Conservation (phyloP, 2,888 invertebrate genomes). For the Slavum lentiscoides region DNA sequence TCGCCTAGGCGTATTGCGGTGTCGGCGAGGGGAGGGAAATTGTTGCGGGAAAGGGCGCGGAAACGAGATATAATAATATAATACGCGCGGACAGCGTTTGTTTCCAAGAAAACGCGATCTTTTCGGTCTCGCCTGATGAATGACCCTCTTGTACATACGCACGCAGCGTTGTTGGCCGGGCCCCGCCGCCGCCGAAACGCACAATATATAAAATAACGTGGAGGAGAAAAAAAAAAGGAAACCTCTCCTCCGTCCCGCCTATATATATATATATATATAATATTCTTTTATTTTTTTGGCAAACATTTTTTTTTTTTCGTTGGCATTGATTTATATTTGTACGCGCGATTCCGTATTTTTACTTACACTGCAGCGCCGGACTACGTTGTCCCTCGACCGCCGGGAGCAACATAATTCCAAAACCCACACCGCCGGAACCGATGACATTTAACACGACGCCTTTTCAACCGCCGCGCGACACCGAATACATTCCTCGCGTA, state of each 20-base stretch:
- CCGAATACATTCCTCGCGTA: neutral
- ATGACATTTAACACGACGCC: slow-evolving; percentile 46
- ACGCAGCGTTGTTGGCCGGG: slow-evolving; percentile 12
- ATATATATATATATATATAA: neutral
- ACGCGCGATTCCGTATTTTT: slow-evolving; percentile 11
- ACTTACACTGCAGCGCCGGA: slow-evolving; percentile 52
- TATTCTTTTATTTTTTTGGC: slow-evolving; percentile 40
- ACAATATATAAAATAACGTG: neutral
- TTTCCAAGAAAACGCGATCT: slow-evolving; percentile 25
- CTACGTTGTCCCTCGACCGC: slow-evolving; percentile 43
- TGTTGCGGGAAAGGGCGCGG: neutral
- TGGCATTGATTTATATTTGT: slow-evolving; percentile 54
- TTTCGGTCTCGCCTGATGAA: slow-evolving; percentile 13
- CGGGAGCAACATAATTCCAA: slow-evolving; percentile 47
- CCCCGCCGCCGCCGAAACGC: slow-evolving; percentile 35
- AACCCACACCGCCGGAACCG: slow-evolving; percentile 45
- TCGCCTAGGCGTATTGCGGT: too few relatives aligned
- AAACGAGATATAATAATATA: neutral
- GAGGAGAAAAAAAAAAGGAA: neutral
- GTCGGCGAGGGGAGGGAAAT: neutral
- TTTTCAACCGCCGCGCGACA: slow-evolving; percentile 26
- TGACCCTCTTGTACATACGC: slow-evolving; percentile 11
- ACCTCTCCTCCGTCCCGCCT: neutral
- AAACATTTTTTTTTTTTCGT: slow-evolving; percentile 18
- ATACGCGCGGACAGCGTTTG: neutral